Evolutionary conservation across 2,797 vertebrate genomes (phyloP), one percentile per base, ranked within the genome.

Genomic region (Balearica regulorum): DNA sequence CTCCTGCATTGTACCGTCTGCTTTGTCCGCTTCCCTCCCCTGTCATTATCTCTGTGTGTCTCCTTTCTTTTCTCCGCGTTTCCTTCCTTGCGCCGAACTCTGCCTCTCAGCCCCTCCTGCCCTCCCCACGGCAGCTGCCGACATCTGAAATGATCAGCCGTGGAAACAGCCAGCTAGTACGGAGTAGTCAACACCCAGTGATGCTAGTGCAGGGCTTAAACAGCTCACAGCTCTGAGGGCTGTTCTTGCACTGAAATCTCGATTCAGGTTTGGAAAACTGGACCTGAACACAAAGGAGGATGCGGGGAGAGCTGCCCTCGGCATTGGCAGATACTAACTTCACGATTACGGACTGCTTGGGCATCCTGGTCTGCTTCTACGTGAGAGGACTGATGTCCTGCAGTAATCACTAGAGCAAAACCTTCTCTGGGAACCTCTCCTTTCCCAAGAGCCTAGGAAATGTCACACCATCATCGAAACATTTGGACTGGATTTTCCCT

Each of bases 11-110:
- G 89, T 95, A 33, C 93, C 6, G 1, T 18, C 81, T 90, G 70
- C 91, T 96, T 96, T 96, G 92, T 97, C 85, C 24, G 6, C 73
- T 39, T 20, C 88, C 91, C 96, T 95, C 94, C 96, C 85, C 93
- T 94, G 77, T 94, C 91, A 92, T 94, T 96, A 94, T 97, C 94
- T 95, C 93, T 72, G 90, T 28, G 28, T 95, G 93, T 18, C 80
- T 93, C 85, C 77, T 90, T 84, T 55, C 83, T 94, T 94, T 21
- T 44, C 85, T 68, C 86, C 4, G 6, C 11, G 0, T 25, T 83
- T 62, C 79, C 49, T 87, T 96, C 86, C 89, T 90, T 41, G 4
- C 0, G 0, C 54, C 1, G 1, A 83, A 10, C 77, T 85, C 71
- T 0, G 13, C 33, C 78, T 66, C 65, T 31, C 89, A 72, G 55